Evolutionary conservation across 1,140 invertebrate species (phyloP).

Genomic region (Medauroidea extradentata): DNA sequence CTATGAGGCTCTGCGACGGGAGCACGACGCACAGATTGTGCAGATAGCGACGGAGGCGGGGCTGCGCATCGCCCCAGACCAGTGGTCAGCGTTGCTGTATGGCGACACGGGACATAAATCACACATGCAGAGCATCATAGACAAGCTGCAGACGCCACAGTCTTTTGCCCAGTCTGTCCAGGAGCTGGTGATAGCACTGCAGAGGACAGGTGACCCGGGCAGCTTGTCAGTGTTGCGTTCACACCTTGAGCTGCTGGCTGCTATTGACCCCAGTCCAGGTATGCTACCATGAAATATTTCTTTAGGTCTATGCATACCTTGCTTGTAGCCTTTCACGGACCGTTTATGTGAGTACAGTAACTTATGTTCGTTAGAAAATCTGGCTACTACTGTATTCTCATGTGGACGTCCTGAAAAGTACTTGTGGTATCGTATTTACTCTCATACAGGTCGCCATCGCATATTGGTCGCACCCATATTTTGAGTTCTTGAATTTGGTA

Average conservation of each 20-base stretch:
- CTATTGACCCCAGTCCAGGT: slow-evolving; percentile 78
- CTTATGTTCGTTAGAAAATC: too few relatives aligned
- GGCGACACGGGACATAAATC: slow-evolving; percentile 94
- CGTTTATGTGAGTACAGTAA: too few relatives aligned
- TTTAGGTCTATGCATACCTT: not conserved
- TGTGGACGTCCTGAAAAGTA: too few relatives aligned
- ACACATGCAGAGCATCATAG: slow-evolving; percentile 98
- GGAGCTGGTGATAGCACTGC: slow-evolving; percentile 87
- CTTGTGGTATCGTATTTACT: too few relatives aligned
- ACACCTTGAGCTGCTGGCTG: slow-evolving; percentile 80
- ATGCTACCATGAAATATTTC: slow-evolving; percentile 19
- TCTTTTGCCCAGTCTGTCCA: slow-evolving; percentile 87
- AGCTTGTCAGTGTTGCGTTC: slow-evolving; percentile 66
- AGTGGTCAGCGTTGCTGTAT: slow-evolving; percentile 96
- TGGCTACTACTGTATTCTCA: too few relatives aligned
- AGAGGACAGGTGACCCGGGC: slow-evolving; percentile 85
- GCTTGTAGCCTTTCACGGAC: too few relatives aligned
- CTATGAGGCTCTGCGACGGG: slow-evolving; percentile 86
- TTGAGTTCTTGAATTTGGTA: too few relatives aligned
- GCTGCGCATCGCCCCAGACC: slow-evolving; percentile 93
- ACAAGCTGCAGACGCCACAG: slow-evolving; percentile 88
- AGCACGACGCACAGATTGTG: slow-evolving; percentile 98
- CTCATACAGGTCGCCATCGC: too few relatives aligned
- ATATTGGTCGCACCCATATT: too few relatives aligned
- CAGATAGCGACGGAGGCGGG: slow-evolving; percentile 97